Evolutionary conservation across 2,888 invertebrate species (phyloP), one percentile per base, ranked within the genome.

Genomic region (Mechanitis messenoides): DNA sequence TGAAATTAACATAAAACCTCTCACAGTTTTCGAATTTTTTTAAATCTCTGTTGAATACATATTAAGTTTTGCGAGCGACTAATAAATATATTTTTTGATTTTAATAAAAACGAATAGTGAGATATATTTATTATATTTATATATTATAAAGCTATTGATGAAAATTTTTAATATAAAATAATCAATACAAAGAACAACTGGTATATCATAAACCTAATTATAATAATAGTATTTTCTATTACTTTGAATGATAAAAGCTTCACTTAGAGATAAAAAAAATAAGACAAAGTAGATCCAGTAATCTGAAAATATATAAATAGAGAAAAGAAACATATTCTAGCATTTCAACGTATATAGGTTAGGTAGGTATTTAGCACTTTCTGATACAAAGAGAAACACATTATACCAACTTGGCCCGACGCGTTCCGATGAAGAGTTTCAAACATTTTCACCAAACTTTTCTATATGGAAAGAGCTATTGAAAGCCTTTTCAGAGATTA

Each of bases 381-480:
- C 77, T 78, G 78, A 84, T 83, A 87, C 86, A 87, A 87, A 86
- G 84, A 80, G 66, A 85, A 86, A 87, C 82, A 87, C 85, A 88
- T 89, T 85, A 87, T 82, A 79, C 80, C 81, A 84, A 87, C 84
- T 87, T 84, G 76, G 71, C 72, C 75, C 71, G 69, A 71, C 76
- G 72, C 75, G 72, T 74, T 74, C 75, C 77, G 75, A 75, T 77
- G 80, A 75, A 80, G 79, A 87, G 87, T 87, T 89, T 80, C 71
- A 80, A 87, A 87, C 86, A 86, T 85, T 86, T 87, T 81, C 83
- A 77, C 75, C 76, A 81, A 89, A 89, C 87, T 88, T 87, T 87
- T 88, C 86, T 84, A 86, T 85, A 84, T 79, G 77, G 77, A 83
- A 82, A 83, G 81, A 79, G 82, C 80, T 85, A 88, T 88, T 89